phyloP scores from a whole-genome alignment of 1,140 invertebrate species.

The Hylaeus volcanicus region DNA sequence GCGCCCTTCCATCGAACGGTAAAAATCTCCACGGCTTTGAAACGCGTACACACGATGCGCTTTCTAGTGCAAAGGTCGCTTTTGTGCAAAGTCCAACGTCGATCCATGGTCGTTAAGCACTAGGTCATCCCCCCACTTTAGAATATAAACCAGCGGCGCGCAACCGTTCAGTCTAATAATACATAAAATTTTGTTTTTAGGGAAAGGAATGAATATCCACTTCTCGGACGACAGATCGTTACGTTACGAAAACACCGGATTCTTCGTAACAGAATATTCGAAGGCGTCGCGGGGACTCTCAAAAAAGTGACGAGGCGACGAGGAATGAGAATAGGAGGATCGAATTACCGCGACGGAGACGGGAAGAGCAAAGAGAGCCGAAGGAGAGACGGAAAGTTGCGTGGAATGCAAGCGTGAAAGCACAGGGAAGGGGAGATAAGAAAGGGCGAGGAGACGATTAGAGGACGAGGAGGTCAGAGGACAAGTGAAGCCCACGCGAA shows the following conservation, averaged over 20 bases:
- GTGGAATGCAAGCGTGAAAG: background rate
- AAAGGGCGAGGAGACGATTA: background rate
- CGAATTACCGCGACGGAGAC: conserved; percentile 41
- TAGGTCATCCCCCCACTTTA: too few species aligned
- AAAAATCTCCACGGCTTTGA: too few species aligned
- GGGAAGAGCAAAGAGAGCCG: background rate
- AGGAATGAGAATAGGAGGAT: conserved; percentile 53
- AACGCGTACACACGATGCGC: too few species aligned
- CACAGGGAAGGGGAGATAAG: background rate
- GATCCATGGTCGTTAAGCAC: too few species aligned
- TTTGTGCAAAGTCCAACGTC: too few species aligned
- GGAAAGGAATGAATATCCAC: too few species aligned
- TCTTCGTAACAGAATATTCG: conserved; percentile 46
- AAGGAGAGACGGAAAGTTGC: background rate
- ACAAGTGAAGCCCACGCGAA: background rate
- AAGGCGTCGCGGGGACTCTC: background rate
- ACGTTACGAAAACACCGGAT: background rate
- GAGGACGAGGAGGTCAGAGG: conserved; percentile 54
- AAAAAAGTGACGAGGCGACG: conserved; percentile 23
- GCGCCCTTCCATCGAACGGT: too few species aligned
- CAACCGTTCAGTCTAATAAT: too few species aligned
- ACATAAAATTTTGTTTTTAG: too few species aligned
- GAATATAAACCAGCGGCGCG: too few species aligned
- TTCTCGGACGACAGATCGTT: too few species aligned
- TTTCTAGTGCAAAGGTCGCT: too few species aligned